Percentiles rank a stretch among this genome's conserved stretches.
Evolutionary conservation across 2,113 vertebrate genomes (phyloP).

Genomic region (Clinocottus analis): DNA sequence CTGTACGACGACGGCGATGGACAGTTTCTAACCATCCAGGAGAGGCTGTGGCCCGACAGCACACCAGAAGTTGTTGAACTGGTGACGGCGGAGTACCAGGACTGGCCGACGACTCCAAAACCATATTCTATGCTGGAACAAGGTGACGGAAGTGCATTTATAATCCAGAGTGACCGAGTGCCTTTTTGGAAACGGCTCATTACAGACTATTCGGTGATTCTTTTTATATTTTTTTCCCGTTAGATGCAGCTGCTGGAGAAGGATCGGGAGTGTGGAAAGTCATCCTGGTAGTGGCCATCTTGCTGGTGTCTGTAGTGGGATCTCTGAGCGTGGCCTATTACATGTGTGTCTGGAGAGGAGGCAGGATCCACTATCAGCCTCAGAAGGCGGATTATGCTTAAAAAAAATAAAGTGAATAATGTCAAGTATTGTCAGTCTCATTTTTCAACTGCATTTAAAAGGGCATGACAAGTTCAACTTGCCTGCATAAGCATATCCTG

Average conservation of each 20-base stretch:
- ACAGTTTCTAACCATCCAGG: not conserved
- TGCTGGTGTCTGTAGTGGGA: constrained; percentile 60
- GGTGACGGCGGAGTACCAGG: not conserved
- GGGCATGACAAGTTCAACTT: not conserved
- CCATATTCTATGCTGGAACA: constrained; percentile 6
- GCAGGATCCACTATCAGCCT: constrained; percentile 74
- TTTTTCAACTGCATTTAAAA: not conserved
- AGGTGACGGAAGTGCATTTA: constrained; percentile 24
- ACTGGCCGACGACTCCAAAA: not conserved
- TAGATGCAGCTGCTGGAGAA: not conserved
- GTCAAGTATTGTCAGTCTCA: not conserved
- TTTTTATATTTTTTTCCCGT: not conserved
- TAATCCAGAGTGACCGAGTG: not conserved
- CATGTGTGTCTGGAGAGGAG: constrained; percentile 81
- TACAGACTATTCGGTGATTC: not conserved
- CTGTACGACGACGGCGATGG: not conserved
- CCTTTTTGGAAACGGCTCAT: not conserved
- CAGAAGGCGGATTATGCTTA: constrained; percentile 52
- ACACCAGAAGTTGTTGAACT: not conserved
- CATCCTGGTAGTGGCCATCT: constrained; percentile 37
- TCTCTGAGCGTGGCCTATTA: constrained; percentile 74
- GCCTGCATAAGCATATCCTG: not conserved
- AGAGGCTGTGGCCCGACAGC: not conserved
- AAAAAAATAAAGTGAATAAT: constrained; percentile 46
- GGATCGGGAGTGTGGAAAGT: constrained; percentile 53